Conservation (phyloP, 2,113 vertebrate species). For the Falco punctatus region DNA sequence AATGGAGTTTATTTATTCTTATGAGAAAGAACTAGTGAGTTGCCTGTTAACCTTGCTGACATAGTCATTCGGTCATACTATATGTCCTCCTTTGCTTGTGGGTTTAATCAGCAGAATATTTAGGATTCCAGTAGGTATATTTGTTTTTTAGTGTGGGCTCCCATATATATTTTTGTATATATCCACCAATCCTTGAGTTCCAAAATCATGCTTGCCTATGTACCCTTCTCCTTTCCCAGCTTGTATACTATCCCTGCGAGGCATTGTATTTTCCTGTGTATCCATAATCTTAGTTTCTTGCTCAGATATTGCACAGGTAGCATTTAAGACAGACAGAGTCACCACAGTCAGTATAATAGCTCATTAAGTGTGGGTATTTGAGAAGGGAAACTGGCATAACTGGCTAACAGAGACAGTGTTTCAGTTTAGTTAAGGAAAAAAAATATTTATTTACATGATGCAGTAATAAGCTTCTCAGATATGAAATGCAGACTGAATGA, state of each 20-base stretch:
- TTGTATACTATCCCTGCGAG: fast-evolving
- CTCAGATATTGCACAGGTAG: not conserved
- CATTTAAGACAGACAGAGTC: not conserved
- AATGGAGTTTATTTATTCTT: not conserved
- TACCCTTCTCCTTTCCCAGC: not conserved
- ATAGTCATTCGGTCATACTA: not conserved
- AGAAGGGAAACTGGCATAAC: not conserved
- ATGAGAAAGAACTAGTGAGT: not conserved
- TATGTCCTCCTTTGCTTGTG: not conserved
- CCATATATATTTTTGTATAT: not conserved
- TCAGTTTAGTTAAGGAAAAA: not conserved
- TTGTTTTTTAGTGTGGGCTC: not conserved
- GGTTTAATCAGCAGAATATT: not conserved
- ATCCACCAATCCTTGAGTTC: not conserved
- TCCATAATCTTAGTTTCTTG: not conserved
- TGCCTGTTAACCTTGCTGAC: not conserved
- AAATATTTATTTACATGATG: not conserved
- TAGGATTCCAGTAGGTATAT: not conserved
- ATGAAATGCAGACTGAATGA: not conserved
- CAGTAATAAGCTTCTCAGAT: not conserved
- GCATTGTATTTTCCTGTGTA: fast-evolving
- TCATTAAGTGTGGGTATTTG: not conserved
- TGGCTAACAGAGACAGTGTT: not conserved
- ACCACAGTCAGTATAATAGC: not conserved
- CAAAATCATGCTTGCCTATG: not conserved